Percentiles rank a stretch among this genome's conserved stretches.
Evolutionary conservation across 2,888 invertebrate genomes (phyloP).

Genomic region (Phlogophora meticulosa): DNA sequence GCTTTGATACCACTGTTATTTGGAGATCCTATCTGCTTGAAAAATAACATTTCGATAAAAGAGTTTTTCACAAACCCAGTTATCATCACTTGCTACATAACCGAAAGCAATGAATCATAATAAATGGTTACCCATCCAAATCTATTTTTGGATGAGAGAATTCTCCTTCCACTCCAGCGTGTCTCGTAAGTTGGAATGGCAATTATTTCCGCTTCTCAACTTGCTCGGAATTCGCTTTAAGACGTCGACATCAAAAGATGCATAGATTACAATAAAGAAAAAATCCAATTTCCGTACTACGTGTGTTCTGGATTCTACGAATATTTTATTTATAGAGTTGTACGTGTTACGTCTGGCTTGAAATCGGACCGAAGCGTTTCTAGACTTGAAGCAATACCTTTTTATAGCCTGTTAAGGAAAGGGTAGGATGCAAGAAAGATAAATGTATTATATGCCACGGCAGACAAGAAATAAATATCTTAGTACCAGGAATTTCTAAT

Average conservation of each 20-base stretch:
- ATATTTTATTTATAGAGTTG: conserved; percentile 31
- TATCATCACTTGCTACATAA: too few species aligned
- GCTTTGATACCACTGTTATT: background rate
- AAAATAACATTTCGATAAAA: background rate
- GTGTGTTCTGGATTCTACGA: conserved; percentile 30
- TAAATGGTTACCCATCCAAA: background rate
- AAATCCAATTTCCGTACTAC: conserved; percentile 50
- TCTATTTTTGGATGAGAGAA: background rate
- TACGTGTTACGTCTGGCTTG: background rate
- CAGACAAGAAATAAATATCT: too few species aligned
- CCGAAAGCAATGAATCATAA: background rate
- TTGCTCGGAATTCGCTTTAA: conserved; percentile 38
- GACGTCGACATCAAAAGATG: conserved; percentile 53
- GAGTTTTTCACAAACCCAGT: background rate
- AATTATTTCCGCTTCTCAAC: conserved; percentile 55
- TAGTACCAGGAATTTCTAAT: too few species aligned
- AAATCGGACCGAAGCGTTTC: background rate
- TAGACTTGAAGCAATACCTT: background rate
- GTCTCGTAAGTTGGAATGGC: conserved; percentile 28
- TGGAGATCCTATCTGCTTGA: background rate
- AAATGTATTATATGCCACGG: too few species aligned
- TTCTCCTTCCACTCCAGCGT: background rate
- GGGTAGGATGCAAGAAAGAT: background rate
- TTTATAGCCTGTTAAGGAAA: background rate
- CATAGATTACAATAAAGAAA: conserved; percentile 54